These are phyloP conservation scores for Rotaria socialis DNA, from an alignment of 2,888 invertebrate genomes.

Conservation along the genomic window DNA sequence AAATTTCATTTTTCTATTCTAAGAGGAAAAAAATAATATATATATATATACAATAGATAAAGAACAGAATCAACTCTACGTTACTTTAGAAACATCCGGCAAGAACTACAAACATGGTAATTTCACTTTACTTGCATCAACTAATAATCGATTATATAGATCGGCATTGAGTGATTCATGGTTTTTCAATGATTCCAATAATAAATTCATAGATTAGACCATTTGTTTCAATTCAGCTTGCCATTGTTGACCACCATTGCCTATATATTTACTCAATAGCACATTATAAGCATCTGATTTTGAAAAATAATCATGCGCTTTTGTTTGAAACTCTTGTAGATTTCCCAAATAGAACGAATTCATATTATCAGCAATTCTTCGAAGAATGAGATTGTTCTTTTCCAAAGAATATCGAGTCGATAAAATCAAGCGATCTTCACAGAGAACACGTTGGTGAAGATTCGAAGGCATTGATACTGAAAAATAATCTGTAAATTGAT, in stretches of 20 bases:
- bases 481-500: not conserved
- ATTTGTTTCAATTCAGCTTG: not conserved
- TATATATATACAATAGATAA: no score
- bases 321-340: not conserved
- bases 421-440: not conserved
- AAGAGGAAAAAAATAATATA: no score
- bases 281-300: not conserved
- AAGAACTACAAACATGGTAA: not conserved
- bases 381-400: not conserved
- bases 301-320: not conserved
- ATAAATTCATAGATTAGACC: not conserved
- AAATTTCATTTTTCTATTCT: not conserved
- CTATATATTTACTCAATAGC: not conserved
- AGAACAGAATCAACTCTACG: no score
- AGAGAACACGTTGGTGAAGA: not conserved
- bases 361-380: not conserved
- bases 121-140: not conserved
- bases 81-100: not conserved
- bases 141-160: not conserved
- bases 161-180: not conserved
- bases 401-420: not conserved
- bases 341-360: not conserved
- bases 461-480: not conserved
- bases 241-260: not conserved
- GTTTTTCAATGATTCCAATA: no score